phyloP scores from a whole-genome alignment of 2,113 vertebrate genomes.

The Dipodomys stephensi region DNA sequence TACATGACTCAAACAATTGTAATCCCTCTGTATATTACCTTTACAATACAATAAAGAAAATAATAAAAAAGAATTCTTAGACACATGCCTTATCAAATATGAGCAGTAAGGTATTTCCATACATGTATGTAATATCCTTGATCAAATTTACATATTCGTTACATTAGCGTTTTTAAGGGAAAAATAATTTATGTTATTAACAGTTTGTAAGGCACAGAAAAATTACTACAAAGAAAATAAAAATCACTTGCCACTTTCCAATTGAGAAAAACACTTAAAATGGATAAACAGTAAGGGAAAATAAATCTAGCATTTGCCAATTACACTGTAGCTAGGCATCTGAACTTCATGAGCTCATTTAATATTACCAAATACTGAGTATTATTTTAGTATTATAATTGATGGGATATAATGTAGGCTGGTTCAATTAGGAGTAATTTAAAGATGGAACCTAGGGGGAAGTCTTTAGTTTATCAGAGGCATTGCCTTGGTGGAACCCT shows the following conservation, averaged over 20 bases:
- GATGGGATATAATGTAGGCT: neutral
- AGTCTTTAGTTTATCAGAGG: neutral
- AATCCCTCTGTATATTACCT: too few relatives aligned
- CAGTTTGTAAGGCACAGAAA: too few relatives aligned
- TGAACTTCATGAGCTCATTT: neutral
- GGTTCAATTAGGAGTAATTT: neutral
- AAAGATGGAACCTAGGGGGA: neutral
- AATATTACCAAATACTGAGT: neutral
- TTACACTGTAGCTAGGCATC: neutral
- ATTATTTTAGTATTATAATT: constrained; percentile 8
- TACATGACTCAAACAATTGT: too few relatives aligned
- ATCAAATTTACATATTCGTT: too few relatives aligned
- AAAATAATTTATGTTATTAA: too few relatives aligned
- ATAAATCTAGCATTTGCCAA: constrained; percentile 17
- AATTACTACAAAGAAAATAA: too few relatives aligned
- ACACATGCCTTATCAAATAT: neutral
- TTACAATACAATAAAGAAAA: too few relatives aligned
- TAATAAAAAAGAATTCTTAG: too few relatives aligned
- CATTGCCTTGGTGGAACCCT: neutral
- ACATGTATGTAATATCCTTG: too few relatives aligned
- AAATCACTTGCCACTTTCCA: too few relatives aligned
- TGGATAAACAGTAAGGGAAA: neutral
- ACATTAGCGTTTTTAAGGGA: too few relatives aligned
- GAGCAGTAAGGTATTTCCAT: neutral
- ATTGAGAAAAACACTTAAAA: neutral